Evolutionary conservation across 2,113 vertebrate species (phyloP), one percentile per base, ranked within the genome.

Genomic region (Pomatostomus ruficeps): DNA sequence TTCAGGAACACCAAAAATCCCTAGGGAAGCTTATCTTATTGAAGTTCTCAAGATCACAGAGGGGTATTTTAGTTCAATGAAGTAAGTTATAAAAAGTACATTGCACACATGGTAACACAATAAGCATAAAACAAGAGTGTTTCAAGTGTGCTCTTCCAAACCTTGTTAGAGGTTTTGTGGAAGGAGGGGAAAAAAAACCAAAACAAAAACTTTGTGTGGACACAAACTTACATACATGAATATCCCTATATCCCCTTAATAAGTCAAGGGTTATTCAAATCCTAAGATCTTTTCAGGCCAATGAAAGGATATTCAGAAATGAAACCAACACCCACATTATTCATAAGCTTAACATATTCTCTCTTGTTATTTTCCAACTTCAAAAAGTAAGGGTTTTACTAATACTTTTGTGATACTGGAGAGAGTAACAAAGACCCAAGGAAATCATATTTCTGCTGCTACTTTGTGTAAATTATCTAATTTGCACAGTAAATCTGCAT

Each of bases 361-460:
- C 31, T 85, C 36, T 22, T 46, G 7, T 33, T 89, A 58, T 81
- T 42, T 79, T 59, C 58, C 54, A 72, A 23, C 31, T 76, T 65
- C 4, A 72, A 54, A 65, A 71, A 46, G 13, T 4, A 54, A 13
- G 17, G 10, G 14, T 55, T 36, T 68, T 63, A 33, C 36, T 72
- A 75, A 57, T 12, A 82, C 5, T 46, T 85, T 52, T 58, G 42
- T 71, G 88, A 51, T 61, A 36, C 78, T 63, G 72, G 36, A 71
- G 55, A 90, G 42, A 86, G 42, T 88, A 96, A 95, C 58, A 92
- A 93, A 97, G 93, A 92, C 16, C 18, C 22, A 61, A 8, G 16
- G 55, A 79, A 92, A 14, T 75, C 43, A 58, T 72, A 80, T 35
- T 93, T 95, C 81, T 68, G 91, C 84, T 83, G 70, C 59, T 96